These are phyloP conservation scores for Heterodera schachtii DNA, from an alignment of 1,140 invertebrate species.

Conservation along the genomic window DNA sequence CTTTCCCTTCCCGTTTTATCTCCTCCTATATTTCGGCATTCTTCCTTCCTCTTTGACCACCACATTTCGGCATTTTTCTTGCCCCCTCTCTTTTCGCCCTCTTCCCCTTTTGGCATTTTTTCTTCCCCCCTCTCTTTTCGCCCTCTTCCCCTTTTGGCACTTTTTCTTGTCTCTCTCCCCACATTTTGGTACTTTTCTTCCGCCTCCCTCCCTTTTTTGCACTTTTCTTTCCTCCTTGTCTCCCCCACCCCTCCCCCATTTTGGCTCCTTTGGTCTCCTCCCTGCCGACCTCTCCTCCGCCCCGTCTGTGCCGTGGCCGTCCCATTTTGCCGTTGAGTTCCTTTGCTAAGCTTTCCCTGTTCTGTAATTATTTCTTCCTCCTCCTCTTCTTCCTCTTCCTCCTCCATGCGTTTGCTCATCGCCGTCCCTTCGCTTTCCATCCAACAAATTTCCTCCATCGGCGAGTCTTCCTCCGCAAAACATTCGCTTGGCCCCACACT, in stretches of 20 bases:
- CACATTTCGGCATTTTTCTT: not conserved
- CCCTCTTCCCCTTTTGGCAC: not conserved
- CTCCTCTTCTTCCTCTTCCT: not conserved
- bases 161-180: not conserved
- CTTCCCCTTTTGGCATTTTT: not conserved
- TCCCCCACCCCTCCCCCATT: not conserved
- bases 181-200: too few species aligned
- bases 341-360: not conserved
- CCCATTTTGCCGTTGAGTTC: not conserved
- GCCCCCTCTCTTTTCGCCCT: not conserved
- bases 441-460: constrained; percentile 4
- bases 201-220: not conserved
- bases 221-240: not conserved
- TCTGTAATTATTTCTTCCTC: not conserved
- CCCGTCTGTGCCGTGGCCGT: not conserved
- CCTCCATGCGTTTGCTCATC: not conserved
- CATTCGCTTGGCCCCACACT: not conserved
- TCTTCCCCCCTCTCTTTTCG: not conserved
- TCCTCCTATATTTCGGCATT: not conserved
- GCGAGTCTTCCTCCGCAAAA: not conserved
- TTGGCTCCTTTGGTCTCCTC: not conserved
- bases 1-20: not conserved
- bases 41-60: not conserved
- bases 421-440: not conserved
- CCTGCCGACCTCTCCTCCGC: constrained; percentile 1